These are phyloP conservation scores for Acanthochromis polyacanthus DNA, from an alignment of 2,113 vertebrate species.

Conservation along the genomic window DNA sequence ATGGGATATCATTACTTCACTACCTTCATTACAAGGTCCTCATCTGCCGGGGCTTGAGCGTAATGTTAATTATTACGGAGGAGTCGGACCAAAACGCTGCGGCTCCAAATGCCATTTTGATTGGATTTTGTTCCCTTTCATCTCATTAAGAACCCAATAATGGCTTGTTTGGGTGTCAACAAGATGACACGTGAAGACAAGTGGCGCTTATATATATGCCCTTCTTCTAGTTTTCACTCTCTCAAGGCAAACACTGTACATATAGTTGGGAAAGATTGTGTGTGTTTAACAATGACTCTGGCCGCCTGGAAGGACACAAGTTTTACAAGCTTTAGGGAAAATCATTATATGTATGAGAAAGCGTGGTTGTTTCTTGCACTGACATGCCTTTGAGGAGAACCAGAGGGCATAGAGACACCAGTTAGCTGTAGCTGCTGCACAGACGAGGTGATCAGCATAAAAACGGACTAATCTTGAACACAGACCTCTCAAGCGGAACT, in stretches of 20 bases:
- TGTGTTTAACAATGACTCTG: neutral
- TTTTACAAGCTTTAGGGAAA: conserved; percentile 11
- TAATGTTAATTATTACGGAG: conserved; percentile 80
- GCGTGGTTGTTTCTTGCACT: conserved; percentile 23
- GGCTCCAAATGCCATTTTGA: conserved; percentile 70
- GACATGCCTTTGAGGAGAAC: conserved; percentile 28
- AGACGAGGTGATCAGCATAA: neutral
- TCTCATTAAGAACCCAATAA: conserved; percentile 48
- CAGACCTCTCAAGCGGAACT: neutral
- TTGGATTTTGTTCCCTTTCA: conserved; percentile 57
- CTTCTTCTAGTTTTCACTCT: neutral
- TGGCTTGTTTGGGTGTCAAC: conserved; percentile 52
- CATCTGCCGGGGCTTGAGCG: conserved; percentile 74
- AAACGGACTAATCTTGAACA: conserved; percentile 12
- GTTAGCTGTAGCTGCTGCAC: conserved; percentile 18
- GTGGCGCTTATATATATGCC: neutral
- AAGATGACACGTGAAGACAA: conserved; percentile 3
- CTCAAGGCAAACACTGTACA: neutral
- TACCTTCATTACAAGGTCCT: conserved; percentile 83
- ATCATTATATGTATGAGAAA: conserved; percentile 10
- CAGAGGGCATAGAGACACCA: conserved; percentile 13
- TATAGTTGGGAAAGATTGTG: neutral
- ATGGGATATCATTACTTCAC: conserved; percentile 85
- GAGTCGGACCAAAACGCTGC: conserved; percentile 52
- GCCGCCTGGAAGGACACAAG: neutral